Evolutionary conservation across 2,113 vertebrate species (phyloP).

Genomic region (Nothobranchius kuhntae): DNA sequence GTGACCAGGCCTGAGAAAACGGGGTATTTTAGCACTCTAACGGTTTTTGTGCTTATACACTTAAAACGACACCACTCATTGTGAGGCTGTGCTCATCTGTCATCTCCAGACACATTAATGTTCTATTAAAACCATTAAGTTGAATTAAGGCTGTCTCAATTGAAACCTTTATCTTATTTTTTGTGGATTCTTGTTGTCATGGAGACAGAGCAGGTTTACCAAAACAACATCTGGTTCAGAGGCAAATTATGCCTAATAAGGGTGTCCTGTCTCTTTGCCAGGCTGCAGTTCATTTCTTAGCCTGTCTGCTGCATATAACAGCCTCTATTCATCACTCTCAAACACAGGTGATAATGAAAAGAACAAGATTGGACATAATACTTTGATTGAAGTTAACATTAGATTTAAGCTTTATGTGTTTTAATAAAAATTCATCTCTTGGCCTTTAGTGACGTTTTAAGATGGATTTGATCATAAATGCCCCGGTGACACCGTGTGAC

Average conservation of each 20-base stretch:
- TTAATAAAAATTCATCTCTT: neutral
- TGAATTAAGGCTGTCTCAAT: slow-evolving; percentile 36
- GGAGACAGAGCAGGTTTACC: slow-evolving; percentile 46
- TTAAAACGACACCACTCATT: neutral
- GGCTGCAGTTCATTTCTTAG: slow-evolving; percentile 14
- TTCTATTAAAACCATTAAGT: slow-evolving; percentile 31
- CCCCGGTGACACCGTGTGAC: neutral
- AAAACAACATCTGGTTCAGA: slow-evolving; percentile 46
- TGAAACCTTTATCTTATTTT: slow-evolving; percentile 24
- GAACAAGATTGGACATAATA: neutral
- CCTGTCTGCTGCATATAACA: slow-evolving; percentile 19
- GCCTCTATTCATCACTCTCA: slow-evolving; percentile 12
- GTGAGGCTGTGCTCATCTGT: neutral
- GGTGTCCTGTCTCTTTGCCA: slow-evolving; percentile 26
- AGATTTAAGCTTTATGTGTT: neutral
- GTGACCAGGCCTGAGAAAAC: neutral
- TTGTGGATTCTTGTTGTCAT: slow-evolving; percentile 46
- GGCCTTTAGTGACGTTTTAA: neutral
- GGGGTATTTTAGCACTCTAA: neutral
- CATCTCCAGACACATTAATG: slow-evolving; percentile 4
- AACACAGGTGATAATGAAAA: slow-evolving; percentile 5
- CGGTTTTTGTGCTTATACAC: neutral
- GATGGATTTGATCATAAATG: neutral
- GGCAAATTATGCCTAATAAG: slow-evolving; percentile 50
- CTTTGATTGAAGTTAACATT: neutral